phyloP scores from a whole-genome alignment of 2,888 invertebrate species.

The Cremastobaeus sp. region DNA sequence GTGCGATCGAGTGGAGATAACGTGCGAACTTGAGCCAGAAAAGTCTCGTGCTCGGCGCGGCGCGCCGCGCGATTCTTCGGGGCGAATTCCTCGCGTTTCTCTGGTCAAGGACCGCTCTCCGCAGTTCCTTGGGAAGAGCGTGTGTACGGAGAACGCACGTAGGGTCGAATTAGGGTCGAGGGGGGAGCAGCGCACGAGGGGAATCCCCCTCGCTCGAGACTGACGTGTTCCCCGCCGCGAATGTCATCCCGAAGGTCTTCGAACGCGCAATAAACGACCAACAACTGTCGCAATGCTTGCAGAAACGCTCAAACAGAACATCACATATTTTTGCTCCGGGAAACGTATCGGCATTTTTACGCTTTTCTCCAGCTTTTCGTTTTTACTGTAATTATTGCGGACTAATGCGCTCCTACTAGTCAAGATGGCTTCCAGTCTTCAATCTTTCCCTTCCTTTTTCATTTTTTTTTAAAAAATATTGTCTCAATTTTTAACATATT shows the following conservation, averaged over 20 bases:
- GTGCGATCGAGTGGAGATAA: conserved; percentile 59
- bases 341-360: no score
- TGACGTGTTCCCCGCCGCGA: conserved; percentile 35
- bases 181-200: conserved; percentile 8
- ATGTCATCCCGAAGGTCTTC: conserved; percentile 53
- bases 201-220: conserved; percentile 57
- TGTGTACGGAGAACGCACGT: conserved; percentile 29
- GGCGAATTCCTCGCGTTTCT: conserved; percentile 69
- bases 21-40: conserved; percentile 63
- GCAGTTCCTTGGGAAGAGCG: conserved; percentile 67
- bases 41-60: conserved; percentile 58
- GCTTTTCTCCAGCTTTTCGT: no score
- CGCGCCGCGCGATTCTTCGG: conserved; percentile 56
- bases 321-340: not conserved
- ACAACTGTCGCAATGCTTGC: conserved; percentile 13
- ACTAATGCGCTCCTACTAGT: no score
- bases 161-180: conserved; percentile 40
- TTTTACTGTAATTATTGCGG: no score
- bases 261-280: conserved; percentile 35
- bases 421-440: no score
- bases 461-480: no score
- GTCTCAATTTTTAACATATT: no score
- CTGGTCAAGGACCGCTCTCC: conserved; percentile 69
- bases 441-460: no score
- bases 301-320: not conserved